A percentile compares a stretch with the other conserved stretches of the same genome.
Evolutionary conservation across 2,797 vertebrate genomes (phyloP).

Genomic region (Gephyroberyx darwinii): DNA sequence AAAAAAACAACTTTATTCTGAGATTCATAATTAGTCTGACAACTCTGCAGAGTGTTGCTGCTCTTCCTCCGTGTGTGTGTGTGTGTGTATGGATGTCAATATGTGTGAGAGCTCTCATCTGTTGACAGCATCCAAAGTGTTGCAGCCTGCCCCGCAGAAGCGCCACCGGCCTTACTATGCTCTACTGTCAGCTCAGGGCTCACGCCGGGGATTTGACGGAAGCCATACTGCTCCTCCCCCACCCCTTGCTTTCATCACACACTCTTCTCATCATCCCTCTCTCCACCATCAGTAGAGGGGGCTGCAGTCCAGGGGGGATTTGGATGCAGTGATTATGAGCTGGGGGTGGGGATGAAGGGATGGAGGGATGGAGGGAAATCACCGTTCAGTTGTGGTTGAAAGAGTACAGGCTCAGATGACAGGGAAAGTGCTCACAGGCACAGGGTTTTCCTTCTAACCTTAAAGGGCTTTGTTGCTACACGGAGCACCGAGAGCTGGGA

Average conservation of each 20-base stretch:
- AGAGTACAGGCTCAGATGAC: background rate
- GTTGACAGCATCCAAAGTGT: background rate
- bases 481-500: background rate
- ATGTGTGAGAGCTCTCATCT: background rate
- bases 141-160: background rate
- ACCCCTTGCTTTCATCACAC: constrained; percentile 19
- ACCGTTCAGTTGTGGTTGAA: background rate
- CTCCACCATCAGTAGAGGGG: constrained; percentile 21
- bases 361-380: background rate
- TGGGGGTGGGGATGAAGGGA: background rate
- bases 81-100: constrained; percentile 1
- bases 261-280: constrained; percentile 37
- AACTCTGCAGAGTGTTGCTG: background rate
- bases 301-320: constrained; percentile 3
- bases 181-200: constrained; percentile 16
- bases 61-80: background rate
- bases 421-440: background rate
- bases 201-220: constrained; percentile 19
- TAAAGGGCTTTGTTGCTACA: constrained; percentile 4
- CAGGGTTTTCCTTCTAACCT: background rate
- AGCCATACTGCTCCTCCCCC: constrained; percentile 43
- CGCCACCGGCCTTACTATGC: background rate
- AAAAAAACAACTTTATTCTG: background rate
- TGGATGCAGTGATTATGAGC: constrained; percentile 28
- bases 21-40: background rate